Conservation (phyloP, 2,113 vertebrate genomes). For the Grallaria varia region DNA sequence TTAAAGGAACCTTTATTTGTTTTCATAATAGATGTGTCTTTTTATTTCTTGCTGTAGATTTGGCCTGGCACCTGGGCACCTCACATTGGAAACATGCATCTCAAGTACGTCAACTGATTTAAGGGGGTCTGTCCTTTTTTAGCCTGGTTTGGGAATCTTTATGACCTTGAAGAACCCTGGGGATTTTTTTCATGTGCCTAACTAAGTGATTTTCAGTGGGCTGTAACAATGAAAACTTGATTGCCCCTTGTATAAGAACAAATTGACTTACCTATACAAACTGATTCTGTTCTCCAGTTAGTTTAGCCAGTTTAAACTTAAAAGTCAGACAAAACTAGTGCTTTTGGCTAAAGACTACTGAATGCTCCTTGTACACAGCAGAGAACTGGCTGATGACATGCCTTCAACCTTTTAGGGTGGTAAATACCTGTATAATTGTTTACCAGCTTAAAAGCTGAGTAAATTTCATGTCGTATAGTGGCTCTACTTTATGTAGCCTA, state of each 20-base stretch:
- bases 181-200: slow-evolving; percentile 87
- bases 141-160: slow-evolving; percentile 75
- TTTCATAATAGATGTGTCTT: slow-evolving; percentile 71
- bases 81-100: slow-evolving; percentile 97
- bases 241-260: slow-evolving; percentile 85
- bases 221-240: slow-evolving; percentile 78
- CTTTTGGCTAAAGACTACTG: slow-evolving; percentile 89
- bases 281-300: slow-evolving; percentile 90
- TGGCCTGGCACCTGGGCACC: slow-evolving; percentile 99
- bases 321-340: slow-evolving; percentile 83
- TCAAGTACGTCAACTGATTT: slow-evolving; percentile 99
- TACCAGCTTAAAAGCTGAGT: slow-evolving; percentile 92
- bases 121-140: slow-evolving; percentile 75
- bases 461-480: slow-evolving; percentile 87
- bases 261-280: slow-evolving; percentile 85
- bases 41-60: slow-evolving; percentile 87
- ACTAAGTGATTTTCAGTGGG: slow-evolving; percentile 84
- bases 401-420: slow-evolving; percentile 91
- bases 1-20: slow-evolving; percentile 61
- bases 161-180: slow-evolving; percentile 77
- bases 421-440: slow-evolving; percentile 99
- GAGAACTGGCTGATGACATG: slow-evolving; percentile 89
- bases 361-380: slow-evolving; percentile 88
- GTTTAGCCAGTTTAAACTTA: slow-evolving; percentile 92
- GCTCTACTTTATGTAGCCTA: slow-evolving; percentile 99